Evolutionary conservation across 1,140 invertebrate species (phyloP).

Genomic region (Drosophila jambulina): DNA sequence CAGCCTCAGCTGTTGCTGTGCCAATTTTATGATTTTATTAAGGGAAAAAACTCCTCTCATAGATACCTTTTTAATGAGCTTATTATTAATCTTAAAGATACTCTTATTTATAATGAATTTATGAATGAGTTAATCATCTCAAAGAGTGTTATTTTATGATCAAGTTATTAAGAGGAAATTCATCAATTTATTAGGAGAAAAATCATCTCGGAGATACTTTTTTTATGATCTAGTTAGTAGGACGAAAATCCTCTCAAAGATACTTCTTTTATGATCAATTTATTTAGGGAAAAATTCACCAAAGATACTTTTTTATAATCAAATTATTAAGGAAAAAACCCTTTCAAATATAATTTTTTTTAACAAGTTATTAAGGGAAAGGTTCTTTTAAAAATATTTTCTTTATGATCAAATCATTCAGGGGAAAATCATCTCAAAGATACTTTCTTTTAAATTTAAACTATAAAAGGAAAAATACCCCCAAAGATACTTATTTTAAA

Average conservation of each 20-base stretch:
- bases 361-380: too few species aligned
- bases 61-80: too few species aligned
- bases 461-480: too few species aligned
- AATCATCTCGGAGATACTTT: not conserved
- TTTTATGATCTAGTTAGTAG: too few species aligned
- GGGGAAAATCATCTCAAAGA: not conserved
- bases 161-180: too few species aligned
- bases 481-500: not conserved
- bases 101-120: not conserved
- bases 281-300: not conserved
- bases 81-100: not conserved
- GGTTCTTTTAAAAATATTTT: not conserved
- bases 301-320: not conserved
- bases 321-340: not conserved
- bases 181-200: too few species aligned
- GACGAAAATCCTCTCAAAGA: too few species aligned
- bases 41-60: not conserved
- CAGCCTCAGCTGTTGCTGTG: slow-evolving; percentile 23
- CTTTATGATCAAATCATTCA: not conserved
- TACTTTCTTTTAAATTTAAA: too few species aligned
- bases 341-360: too few species aligned
- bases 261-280: not conserved
- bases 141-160: too few species aligned
- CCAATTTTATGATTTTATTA: slow-evolving; percentile 5
- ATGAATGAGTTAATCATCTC: not conserved